Conservation (phyloP, 2,888 invertebrate species). For the Parnassius mnemosyne region DNA sequence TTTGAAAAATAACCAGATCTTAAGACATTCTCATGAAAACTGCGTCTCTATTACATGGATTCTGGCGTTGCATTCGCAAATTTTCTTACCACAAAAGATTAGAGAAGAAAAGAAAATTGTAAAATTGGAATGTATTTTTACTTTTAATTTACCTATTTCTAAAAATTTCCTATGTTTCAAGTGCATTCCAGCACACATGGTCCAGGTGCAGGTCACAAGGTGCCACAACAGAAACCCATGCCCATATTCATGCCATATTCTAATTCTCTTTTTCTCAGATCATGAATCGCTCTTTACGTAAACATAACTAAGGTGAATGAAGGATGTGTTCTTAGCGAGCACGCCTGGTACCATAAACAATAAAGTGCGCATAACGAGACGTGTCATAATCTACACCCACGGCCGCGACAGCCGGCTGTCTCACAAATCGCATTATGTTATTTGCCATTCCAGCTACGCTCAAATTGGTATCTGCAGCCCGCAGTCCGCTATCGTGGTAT, state of each 20-base stretch:
- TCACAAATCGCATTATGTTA: conserved; percentile 66
- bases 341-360: conserved; percentile 53
- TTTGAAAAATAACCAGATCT: no score
- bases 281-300: not conserved
- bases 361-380: conserved; percentile 65
- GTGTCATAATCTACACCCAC: conserved; percentile 62
- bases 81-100: no score
- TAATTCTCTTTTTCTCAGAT: not conserved
- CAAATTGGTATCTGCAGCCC: conserved; percentile 29
- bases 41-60: no score
- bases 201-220: no score
- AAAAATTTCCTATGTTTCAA: no score
- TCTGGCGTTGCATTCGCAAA: no score
- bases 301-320: not conserved
- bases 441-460: conserved; percentile 43
- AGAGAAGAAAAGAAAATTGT: no score
- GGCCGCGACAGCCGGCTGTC: conserved; percentile 49
- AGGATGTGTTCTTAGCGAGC: conserved; percentile 4
- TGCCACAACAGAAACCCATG: no score
- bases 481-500: conserved; percentile 19
- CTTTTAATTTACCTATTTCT: no score
- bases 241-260: not conserved
- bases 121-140: no score
- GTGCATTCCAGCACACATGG: no score
- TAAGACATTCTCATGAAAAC: no score